A percentile compares a stretch with the other conserved stretches of the same genome.
These are phyloP conservation scores for Catharus fuscescens DNA, from an alignment of 2,113 vertebrate genomes.

Conservation along the genomic window DNA sequence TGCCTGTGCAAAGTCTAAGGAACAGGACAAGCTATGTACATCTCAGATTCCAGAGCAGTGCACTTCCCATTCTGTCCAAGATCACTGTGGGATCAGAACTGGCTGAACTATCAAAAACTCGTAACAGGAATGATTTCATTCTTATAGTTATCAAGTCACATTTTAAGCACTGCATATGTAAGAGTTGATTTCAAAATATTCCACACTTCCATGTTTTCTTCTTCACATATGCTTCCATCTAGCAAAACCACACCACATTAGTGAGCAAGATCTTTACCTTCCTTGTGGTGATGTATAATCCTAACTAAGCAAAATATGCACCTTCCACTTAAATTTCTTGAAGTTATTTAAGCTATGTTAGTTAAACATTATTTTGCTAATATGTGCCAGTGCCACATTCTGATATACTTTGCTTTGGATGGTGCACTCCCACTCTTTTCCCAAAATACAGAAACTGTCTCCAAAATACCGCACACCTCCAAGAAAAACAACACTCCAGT, in stretches of 20 bases:
- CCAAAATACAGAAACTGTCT: background rate
- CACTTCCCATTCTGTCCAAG: fast-evolving
- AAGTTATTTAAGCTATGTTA: background rate
- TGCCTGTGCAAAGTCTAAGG: background rate
- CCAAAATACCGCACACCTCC: background rate
- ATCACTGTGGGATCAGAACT: background rate
- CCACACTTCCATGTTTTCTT: background rate
- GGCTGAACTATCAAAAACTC: background rate
- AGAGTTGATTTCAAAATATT: background rate
- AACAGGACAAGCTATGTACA: fast-evolving
- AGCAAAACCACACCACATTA: background rate
- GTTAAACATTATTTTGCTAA: background rate
- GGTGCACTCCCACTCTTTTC: background rate
- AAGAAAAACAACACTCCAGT: background rate
- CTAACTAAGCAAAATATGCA: background rate
- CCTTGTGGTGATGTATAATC: background rate
- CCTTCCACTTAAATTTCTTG: background rate
- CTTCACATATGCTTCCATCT: background rate
- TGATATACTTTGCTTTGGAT: background rate
- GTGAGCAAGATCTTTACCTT: background rate
- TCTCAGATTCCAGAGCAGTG: background rate
- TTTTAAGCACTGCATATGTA: background rate
- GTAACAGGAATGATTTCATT: background rate
- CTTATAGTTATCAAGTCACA: background rate
- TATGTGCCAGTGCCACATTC: background rate